These are phyloP conservation scores for Mastomys coucha DNA, from an alignment of 2,113 vertebrate genomes.

Conservation along the genomic window DNA sequence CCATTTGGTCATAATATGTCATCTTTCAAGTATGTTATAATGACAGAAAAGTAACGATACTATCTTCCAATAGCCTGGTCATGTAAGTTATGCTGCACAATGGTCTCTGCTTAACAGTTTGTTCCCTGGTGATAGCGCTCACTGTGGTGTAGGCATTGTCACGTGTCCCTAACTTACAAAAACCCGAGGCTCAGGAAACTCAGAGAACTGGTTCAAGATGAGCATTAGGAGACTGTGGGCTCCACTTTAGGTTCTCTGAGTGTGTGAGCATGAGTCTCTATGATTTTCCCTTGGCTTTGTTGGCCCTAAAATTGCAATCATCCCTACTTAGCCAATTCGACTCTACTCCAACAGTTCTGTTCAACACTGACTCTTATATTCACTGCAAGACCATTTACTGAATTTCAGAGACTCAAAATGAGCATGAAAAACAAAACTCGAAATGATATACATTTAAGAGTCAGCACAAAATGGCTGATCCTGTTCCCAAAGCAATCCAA, in stretches of 20 bases:
- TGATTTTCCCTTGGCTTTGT: background rate
- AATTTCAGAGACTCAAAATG: slow-evolving; percentile 20
- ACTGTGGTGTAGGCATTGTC: background rate
- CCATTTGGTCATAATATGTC: background rate
- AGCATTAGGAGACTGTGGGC: background rate
- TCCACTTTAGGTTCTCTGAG: slow-evolving; percentile 10
- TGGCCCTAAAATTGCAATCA: background rate
- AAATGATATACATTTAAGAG: background rate
- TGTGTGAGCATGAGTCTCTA: background rate
- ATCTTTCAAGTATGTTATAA: background rate
- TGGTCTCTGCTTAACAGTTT: background rate
- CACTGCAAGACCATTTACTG: background rate
- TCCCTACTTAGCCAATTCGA: background rate
- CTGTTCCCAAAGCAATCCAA: background rate
- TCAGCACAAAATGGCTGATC: background rate
- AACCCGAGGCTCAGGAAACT: background rate
- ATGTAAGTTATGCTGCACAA: background rate
- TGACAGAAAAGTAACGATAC: background rate
- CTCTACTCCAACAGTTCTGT: background rate
- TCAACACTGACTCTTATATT: background rate
- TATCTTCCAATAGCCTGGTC: background rate
- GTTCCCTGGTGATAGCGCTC: background rate
- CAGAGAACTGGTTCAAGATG: background rate
- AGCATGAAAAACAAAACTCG: background rate
- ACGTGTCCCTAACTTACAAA: background rate